phyloP scores from a whole-genome alignment of 2,113 vertebrate genomes.

The Rhea pennata region DNA sequence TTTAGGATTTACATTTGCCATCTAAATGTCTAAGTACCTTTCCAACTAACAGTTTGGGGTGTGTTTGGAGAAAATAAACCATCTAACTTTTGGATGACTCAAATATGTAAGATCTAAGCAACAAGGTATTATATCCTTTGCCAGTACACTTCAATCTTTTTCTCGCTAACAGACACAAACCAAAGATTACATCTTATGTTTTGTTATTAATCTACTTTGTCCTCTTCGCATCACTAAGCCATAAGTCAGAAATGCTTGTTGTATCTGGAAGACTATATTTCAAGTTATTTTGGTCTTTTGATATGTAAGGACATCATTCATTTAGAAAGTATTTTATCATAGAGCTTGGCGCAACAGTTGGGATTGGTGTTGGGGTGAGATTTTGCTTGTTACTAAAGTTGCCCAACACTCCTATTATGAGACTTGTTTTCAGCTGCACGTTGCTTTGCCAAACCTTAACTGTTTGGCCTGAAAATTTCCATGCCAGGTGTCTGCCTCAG shows the following conservation, averaged over 20 bases:
- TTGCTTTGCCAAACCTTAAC: constrained; percentile 38
- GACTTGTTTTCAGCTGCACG: constrained; percentile 3
- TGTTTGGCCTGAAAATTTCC: constrained; percentile 61
- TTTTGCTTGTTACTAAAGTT: constrained; percentile 51
- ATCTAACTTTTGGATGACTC: constrained; percentile 44
- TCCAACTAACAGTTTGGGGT: constrained; percentile 28
- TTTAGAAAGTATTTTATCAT: constrained; percentile 57
- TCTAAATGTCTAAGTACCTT: constrained; percentile 33
- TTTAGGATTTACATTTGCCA: constrained; percentile 43
- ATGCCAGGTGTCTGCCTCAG: constrained; percentile 63
- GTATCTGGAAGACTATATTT: constrained; percentile 63
- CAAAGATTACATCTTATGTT: constrained; percentile 55
- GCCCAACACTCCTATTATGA: constrained; percentile 38
- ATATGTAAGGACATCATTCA: constrained; percentile 50
- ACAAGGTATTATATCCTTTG: neutral
- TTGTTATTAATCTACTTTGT: constrained; percentile 57
- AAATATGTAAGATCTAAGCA: neutral
- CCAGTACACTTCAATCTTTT: constrained; percentile 19
- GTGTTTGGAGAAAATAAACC: constrained; percentile 37
- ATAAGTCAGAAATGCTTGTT: constrained; percentile 58
- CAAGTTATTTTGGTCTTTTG: constrained; percentile 64
- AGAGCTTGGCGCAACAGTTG: constrained; percentile 31
- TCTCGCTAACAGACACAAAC: constrained; percentile 46
- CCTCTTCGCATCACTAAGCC: constrained; percentile 66
- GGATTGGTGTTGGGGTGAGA: constrained; percentile 30